Conservation (phyloP, 53 echinoderm and acorn worm genomes). For the Paracentrotus lividus region DNA sequence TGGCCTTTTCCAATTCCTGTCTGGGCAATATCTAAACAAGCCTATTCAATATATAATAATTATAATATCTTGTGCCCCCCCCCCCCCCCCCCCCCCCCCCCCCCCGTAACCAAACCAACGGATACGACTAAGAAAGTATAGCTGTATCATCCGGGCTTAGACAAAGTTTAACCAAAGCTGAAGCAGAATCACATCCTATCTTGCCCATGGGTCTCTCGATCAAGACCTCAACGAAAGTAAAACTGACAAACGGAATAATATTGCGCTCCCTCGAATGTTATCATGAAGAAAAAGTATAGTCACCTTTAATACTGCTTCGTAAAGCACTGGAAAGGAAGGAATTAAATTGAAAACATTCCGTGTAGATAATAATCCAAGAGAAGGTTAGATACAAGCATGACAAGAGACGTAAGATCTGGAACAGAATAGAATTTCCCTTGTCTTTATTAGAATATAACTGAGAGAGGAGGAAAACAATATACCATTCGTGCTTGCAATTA, state of each 20-base stretch:
- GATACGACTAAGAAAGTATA: too few species aligned
- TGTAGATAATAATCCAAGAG: conserved; percentile 6
- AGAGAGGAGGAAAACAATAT: neutral
- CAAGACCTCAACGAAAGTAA: neutral
- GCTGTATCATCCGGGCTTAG: neutral
- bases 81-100: too few species aligned
- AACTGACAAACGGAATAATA: neutral
- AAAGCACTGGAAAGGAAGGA: neutral
- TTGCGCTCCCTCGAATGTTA: neutral
- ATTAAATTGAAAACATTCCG: conserved; percentile 30
- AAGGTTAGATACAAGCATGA: neutral
- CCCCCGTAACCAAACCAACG: too few species aligned
- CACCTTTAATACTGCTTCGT: neutral
- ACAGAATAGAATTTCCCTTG: neutral
- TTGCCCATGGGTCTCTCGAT: neutral
- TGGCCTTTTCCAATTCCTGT: too few species aligned
- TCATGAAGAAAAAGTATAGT: neutral
- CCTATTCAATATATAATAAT: too few species aligned
- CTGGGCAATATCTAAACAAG: too few species aligned
- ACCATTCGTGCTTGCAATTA: neutral
- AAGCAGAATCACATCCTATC: neutral
- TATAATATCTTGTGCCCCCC: too few species aligned
- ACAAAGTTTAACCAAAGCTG: neutral
- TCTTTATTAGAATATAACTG: neutral
- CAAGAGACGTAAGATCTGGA: neutral